phyloP scores from a whole-genome alignment of 2,888 invertebrate species.

The Spilarctia lutea region DNA sequence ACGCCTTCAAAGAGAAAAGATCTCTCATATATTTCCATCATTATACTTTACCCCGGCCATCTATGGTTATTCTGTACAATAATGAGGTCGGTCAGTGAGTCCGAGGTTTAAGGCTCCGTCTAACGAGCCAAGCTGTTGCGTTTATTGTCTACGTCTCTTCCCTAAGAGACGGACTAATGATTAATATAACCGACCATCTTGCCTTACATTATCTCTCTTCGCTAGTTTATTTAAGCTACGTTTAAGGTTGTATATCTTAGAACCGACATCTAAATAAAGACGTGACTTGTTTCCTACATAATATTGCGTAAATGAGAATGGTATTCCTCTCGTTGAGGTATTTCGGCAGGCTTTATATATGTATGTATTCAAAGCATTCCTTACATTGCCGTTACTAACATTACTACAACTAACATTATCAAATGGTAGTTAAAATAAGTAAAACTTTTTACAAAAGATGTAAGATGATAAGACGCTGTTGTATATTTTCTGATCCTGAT shows the following conservation, averaged over 20 bases:
- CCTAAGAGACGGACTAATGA: constrained; percentile 36
- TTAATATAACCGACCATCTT: constrained; percentile 37
- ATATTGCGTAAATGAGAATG: background rate
- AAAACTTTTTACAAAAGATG: background rate
- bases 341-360: background rate
- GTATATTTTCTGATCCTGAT: background rate
- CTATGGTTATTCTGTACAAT: constrained; percentile 37
- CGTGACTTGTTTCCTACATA: background rate
- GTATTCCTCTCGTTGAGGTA: background rate
- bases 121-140: constrained; percentile 47
- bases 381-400: background rate
- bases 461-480: background rate
- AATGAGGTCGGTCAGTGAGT: constrained; percentile 47
- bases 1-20: constrained; percentile 8
- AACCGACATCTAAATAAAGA: background rate
- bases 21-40: constrained; percentile 33
- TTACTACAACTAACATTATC: background rate
- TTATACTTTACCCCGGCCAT: constrained; percentile 31
- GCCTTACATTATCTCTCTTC: constrained; percentile 28
- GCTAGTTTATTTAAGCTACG: constrained; percentile 23
- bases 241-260: constrained; percentile 8
- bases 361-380: background rate
- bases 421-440: background rate
- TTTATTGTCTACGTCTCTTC: constrained; percentile 41
- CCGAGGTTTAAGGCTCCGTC: constrained; percentile 36